Conservation (phyloP, 2,113 vertebrate species). For the Myotis brandtii region DNA sequence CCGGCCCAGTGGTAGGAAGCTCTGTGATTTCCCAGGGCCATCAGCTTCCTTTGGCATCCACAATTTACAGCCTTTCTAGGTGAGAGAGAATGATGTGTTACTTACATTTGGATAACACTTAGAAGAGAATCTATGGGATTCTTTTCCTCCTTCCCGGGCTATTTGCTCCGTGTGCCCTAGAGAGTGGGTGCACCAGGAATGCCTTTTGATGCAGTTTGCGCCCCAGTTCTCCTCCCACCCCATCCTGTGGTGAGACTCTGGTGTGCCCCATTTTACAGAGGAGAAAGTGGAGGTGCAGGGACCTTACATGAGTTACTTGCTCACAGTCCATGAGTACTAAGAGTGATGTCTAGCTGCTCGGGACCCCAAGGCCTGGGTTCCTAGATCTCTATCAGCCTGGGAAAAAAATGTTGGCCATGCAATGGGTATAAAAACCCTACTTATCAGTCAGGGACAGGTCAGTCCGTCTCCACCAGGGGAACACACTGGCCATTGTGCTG, state of each 20-base stretch:
- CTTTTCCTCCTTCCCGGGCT: neutral
- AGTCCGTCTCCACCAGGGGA: neutral
- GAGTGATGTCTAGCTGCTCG: neutral
- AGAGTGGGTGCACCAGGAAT: neutral
- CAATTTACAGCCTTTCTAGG: conserved; percentile 52
- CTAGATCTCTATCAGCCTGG: neutral
- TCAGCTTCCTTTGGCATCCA: conserved; percentile 80
- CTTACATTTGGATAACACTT: conserved; percentile 51
- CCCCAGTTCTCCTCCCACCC: neutral
- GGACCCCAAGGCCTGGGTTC: neutral
- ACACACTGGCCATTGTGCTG: conserved; percentile 73
- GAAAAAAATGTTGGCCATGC: neutral
- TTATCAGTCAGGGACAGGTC: conserved; percentile 68
- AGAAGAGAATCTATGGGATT: neutral
- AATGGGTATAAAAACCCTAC: neutral
- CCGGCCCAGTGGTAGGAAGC: conserved; percentile 55
- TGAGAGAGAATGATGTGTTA: conserved; percentile 42
- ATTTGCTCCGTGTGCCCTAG: neutral
- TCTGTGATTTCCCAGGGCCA: conserved; percentile 83
- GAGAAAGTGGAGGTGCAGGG: neutral
- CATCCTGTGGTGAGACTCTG: neutral
- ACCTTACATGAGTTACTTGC: neutral
- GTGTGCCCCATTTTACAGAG: neutral
- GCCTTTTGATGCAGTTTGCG: fast-evolving
- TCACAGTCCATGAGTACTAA: neutral